Evolutionary conservation across 2,797 vertebrate genomes (phyloP), one percentile per base, ranked within the genome.

Genomic region (Masticophis lateralis): DNA sequence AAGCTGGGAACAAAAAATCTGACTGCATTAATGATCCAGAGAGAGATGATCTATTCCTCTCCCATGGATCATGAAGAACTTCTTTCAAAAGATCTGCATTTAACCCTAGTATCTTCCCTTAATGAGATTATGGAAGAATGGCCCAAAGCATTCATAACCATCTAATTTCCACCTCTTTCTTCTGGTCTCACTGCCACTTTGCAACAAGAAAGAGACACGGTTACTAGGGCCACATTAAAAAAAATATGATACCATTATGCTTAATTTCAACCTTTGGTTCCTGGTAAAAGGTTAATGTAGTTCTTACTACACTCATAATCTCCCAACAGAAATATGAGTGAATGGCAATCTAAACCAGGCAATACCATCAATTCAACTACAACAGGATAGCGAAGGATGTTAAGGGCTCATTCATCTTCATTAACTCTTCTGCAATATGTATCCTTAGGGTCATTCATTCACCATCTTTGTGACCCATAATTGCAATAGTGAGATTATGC

Each of bases 261-360:
- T 86, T 37, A 47, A 61, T 53, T n/a, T 90, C 63, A 87, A n/a
- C 16, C 60, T 20, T 57, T 47, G 55, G 43, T 53, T 90, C n/a
- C 92, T n/a, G 53, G 51, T 37, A 87, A 63, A 91, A 88, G 86
- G 57, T 92, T 74, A 92, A 74, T 91, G 55, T 27, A 87, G 66
- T 90, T 66, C 55, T 37, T 63, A 20, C 61, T 86, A 47, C 16
- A 13, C 53, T 86, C 59, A n/a, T 69, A 66, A 57, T 55, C 18
- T 53, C 87, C 89, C 7, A 51, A 57, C 53, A 87, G 79, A 57
- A 90, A 57, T 79, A 47, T 55, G 6, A 55, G 16, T 37, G 56
- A 83, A 55, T 25, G 51, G 9, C 37, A 55, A 66, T 43, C 27
- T 51, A 87, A 60, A 13, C 18, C 59, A 51, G n/a, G 61, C 37